Conservation (phyloP, 2,113 vertebrate genomes). For the Gavialis gangeticus region DNA sequence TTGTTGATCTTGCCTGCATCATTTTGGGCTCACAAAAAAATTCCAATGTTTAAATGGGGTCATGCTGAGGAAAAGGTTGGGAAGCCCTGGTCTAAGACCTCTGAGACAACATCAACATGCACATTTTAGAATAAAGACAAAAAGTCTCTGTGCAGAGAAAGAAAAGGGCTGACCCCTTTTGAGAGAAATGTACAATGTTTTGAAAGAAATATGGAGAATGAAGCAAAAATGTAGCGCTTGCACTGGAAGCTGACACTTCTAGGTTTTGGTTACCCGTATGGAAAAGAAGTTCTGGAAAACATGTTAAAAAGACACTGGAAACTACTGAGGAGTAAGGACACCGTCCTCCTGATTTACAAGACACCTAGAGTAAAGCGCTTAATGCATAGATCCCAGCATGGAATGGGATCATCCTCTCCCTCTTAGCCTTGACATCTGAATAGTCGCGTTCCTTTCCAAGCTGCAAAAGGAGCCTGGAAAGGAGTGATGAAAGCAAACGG, state of each 20-base stretch:
- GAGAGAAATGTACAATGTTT: background rate
- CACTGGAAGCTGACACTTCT: background rate
- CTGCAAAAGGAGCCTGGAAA: background rate
- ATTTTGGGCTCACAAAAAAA: too few relatives aligned
- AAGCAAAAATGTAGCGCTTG: background rate
- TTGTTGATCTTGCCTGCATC: too few relatives aligned
- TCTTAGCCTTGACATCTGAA: background rate
- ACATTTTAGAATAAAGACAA: background rate
- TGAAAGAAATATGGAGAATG: background rate
- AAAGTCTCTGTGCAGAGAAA: background rate
- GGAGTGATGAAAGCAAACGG: background rate
- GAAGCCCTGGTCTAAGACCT: too few relatives aligned
- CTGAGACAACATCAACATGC: too few relatives aligned
- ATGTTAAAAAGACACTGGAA: fast-evolving
- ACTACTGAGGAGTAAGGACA: background rate
- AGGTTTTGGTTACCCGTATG: too few relatives aligned
- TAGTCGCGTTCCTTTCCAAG: background rate
- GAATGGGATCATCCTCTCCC: background rate
- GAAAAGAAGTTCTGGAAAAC: too few relatives aligned
- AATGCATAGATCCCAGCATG: background rate
- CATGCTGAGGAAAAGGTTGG: too few relatives aligned
- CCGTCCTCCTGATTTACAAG: fast-evolving
- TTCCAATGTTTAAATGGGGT: too few relatives aligned
- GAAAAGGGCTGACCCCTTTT: background rate
- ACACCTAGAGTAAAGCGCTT: background rate